These are phyloP conservation scores for Pammene fasciana DNA, from an alignment of 2,888 invertebrate species.

Conservation along the genomic window DNA sequence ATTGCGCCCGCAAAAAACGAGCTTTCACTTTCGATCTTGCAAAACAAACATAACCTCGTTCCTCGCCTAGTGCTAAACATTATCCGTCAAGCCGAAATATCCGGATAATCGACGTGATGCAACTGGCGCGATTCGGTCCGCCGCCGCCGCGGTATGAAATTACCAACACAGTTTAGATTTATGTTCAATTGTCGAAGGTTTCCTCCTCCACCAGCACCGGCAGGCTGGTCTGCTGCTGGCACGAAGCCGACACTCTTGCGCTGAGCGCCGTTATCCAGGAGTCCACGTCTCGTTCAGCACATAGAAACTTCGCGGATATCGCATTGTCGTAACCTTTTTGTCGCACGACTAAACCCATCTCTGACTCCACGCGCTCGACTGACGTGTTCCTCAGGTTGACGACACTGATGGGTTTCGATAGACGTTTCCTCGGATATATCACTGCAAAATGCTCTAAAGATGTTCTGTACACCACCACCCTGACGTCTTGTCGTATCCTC, in stretches of 20 bases:
- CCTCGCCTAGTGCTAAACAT: slow-evolving; percentile 45
- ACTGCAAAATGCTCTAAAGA: slow-evolving; percentile 86
- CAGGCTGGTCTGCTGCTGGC: slow-evolving; percentile 79
- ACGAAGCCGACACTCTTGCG: slow-evolving; percentile 62
- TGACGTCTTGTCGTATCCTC: slow-evolving; percentile 84
- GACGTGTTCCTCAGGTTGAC: slow-evolving; percentile 84
- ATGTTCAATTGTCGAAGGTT: slow-evolving; percentile 53
- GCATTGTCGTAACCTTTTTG: slow-evolving; percentile 86
- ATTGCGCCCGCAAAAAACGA: slow-evolving; percentile 65
- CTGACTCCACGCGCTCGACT: slow-evolving; percentile 77
- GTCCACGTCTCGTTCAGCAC: slow-evolving; percentile 82
- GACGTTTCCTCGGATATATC: slow-evolving; percentile 85
- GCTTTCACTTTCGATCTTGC: slow-evolving; percentile 77
- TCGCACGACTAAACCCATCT: slow-evolving; percentile 82
- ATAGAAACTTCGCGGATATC: slow-evolving; percentile 83
- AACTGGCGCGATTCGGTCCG: slow-evolving; percentile 39
- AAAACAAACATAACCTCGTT: slow-evolving; percentile 71
- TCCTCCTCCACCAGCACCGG: slow-evolving; percentile 86
- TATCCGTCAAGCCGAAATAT: slow-evolving; percentile 54
- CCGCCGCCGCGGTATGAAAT: slow-evolving; percentile 29
- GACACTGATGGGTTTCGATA: slow-evolving; percentile 84
- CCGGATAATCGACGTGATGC: slow-evolving; percentile 45
- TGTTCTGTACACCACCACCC: slow-evolving; percentile 86
- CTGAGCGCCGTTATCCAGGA: slow-evolving; percentile 85
- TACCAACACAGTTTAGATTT: slow-evolving; percentile 20